Evolutionary conservation across 2,113 vertebrate species (phyloP).

Genomic region (Phylloscopus trochiloides): DNA sequence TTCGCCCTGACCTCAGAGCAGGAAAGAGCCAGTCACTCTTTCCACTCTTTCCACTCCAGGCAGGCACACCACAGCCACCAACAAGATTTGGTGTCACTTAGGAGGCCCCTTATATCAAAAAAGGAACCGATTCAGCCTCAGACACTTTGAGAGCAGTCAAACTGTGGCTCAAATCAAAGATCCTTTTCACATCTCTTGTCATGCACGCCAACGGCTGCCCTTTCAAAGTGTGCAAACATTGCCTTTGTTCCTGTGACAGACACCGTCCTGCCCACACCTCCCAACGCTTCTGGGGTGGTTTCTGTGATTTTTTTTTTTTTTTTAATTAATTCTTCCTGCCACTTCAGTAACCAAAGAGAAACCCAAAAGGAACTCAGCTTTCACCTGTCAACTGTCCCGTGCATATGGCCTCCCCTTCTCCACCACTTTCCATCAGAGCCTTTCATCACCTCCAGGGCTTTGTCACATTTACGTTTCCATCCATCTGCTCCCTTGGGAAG

Average conservation of each 20-base stretch:
- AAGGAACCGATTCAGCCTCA: not conserved
- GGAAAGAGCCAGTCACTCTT: no score
- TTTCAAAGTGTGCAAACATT: not conserved
- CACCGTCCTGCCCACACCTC: not conserved
- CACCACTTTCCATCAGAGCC: not conserved
- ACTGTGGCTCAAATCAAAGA: not conserved
- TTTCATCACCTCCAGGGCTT: not conserved
- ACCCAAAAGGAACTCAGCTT: not conserved
- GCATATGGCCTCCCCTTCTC: not conserved
- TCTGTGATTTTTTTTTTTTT: not conserved
- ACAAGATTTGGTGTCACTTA: not conserved
- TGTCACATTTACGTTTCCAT: not conserved
- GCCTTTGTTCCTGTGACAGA: constrained; percentile 11
- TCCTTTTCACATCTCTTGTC: not conserved
- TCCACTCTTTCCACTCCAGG: no score
- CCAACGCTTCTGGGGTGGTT: not conserved
- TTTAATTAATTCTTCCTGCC: not conserved
- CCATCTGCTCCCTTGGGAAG: not conserved
- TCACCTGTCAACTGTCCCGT: not conserved
- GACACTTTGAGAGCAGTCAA: not conserved
- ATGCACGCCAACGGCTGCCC: not conserved
- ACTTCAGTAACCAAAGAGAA: not conserved
- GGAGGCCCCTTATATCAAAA: not conserved
- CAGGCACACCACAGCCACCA: not conserved
- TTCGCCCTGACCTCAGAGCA: no score